Evolutionary conservation across 2,113 vertebrate genomes (phyloP).

Genomic region (Ictalurus punctatus): DNA sequence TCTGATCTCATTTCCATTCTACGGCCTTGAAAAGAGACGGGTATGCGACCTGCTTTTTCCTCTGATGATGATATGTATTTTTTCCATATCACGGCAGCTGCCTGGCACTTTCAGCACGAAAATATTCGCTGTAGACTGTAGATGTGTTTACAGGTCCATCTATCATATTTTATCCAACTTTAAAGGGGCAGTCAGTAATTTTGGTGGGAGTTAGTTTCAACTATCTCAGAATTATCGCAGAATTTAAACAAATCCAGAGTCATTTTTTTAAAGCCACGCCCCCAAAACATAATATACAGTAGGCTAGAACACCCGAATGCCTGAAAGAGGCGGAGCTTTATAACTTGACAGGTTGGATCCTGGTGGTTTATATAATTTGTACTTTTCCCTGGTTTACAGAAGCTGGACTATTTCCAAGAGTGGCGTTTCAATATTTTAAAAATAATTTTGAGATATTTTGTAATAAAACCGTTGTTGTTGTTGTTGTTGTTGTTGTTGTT

Average conservation of each 20-base stretch:
- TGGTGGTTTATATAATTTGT: too few species aligned
- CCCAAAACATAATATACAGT: too few species aligned
- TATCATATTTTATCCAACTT: neutral
- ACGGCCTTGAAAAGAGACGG: neutral
- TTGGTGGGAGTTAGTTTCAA: neutral
- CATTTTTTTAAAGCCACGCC: neutral
- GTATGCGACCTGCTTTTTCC: neutral
- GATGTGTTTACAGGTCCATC: neutral
- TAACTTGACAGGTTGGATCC: too few species aligned
- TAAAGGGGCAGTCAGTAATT: neutral
- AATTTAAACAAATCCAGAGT: neutral
- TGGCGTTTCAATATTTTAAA: too few species aligned
- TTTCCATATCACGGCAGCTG: neutral
- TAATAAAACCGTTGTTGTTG: too few species aligned
- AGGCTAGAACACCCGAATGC: too few species aligned
- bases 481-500: too few species aligned
- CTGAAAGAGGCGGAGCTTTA: too few species aligned
- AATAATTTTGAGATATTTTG: too few species aligned
- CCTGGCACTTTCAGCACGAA: neutral
- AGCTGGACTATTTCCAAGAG: too few species aligned
- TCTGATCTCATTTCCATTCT: slow-evolving; percentile 20
- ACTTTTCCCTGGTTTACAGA: too few species aligned
- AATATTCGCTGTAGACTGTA: neutral
- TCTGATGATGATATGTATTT: neutral
- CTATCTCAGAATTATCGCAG: neutral